Conservation (phyloP, 1,140 invertebrate species). For the Tetragonula clypearis region DNA sequence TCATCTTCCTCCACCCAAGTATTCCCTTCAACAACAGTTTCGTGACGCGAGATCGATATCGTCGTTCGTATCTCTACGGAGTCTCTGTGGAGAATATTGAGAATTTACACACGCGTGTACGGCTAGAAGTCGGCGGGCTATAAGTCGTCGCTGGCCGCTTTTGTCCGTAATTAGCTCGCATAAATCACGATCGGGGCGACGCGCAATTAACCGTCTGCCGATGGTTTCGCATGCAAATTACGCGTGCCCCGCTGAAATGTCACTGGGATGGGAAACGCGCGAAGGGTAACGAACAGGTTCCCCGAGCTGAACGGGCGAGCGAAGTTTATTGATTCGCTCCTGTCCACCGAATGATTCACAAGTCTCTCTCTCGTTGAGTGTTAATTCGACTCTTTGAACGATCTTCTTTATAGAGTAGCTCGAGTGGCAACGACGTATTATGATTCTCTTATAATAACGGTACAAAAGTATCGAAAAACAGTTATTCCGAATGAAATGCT, state of each 20-base stretch:
- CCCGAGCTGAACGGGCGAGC: too few species aligned
- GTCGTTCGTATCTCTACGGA: background rate
- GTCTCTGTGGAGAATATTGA: conserved; percentile 24
- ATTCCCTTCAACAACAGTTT: conserved; percentile 42
- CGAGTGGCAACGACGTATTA: background rate
- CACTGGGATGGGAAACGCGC: background rate
- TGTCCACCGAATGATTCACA: background rate
- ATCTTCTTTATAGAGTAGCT: background rate
- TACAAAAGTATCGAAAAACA: background rate
- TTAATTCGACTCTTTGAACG: background rate
- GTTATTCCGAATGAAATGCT: background rate
- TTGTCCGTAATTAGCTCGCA: conserved; percentile 56
- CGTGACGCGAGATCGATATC: conserved; percentile 65
- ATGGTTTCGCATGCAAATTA: conserved; percentile 36
- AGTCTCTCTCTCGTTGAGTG: background rate
- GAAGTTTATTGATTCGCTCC: conserved; percentile 18
- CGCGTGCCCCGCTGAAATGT: conserved; percentile 9
- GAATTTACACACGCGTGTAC: conserved; percentile 33
- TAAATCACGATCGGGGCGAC: conserved; percentile 43
- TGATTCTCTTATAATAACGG: background rate
- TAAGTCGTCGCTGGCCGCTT: conserved; percentile 41
- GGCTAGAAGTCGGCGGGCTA: conserved; percentile 20
- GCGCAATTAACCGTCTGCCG: conserved; percentile 39
- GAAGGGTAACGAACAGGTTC: background rate
- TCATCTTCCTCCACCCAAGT: too few species aligned